These are phyloP conservation scores for Gryllus bimaculatus DNA, from an alignment of 1,140 invertebrate species.

Conservation along the genomic window DNA sequence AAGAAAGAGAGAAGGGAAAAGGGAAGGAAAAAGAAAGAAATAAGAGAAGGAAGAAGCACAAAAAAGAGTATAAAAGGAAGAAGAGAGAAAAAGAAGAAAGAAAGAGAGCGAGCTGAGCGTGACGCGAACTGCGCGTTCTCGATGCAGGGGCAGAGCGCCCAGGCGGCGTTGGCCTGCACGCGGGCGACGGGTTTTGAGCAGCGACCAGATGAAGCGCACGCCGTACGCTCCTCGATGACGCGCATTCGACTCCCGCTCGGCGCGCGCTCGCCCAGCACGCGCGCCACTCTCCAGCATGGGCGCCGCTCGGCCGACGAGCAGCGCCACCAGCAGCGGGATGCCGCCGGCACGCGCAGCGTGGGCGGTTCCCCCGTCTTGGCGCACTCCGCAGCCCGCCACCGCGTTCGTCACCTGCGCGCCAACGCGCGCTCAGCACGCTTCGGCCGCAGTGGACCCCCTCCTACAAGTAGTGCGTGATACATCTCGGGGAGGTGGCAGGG, in stretches of 20 bases:
- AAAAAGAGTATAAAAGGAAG: no score
- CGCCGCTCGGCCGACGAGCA: conserved; percentile 69
- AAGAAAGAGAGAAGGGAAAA: no score
- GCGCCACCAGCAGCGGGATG: conserved; percentile 63
- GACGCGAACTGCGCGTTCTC: conserved; percentile 66
- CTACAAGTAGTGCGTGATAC: no score
- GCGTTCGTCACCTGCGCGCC: conserved; percentile 89
- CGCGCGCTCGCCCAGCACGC: conserved; percentile 70
- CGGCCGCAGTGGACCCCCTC: no score
- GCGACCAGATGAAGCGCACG: conserved; percentile 83
- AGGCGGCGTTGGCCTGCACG: conserved; percentile 82
- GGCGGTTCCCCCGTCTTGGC: conserved; percentile 58
- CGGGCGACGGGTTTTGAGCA: conserved; percentile 72
- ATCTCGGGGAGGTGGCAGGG: no score
- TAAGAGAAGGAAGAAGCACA: no score
- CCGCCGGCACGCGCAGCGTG: conserved; percentile 58
- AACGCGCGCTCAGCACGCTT: no score
- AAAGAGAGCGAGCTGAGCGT: no score
- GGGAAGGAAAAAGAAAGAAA: no score
- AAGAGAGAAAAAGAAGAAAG: no score
- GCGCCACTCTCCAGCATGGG: conserved; percentile 78
- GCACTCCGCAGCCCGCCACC: conserved; percentile 76
- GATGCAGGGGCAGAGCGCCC: conserved; percentile 85
- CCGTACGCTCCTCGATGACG: conserved; percentile 82
- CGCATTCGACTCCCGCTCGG: conserved; percentile 44